Percentiles rank a stretch among this genome's conserved stretches.
These are phyloP conservation scores for Trichogramma pretiosum DNA, from an alignment of 1,140 invertebrate genomes.

Conservation along the genomic window DNA sequence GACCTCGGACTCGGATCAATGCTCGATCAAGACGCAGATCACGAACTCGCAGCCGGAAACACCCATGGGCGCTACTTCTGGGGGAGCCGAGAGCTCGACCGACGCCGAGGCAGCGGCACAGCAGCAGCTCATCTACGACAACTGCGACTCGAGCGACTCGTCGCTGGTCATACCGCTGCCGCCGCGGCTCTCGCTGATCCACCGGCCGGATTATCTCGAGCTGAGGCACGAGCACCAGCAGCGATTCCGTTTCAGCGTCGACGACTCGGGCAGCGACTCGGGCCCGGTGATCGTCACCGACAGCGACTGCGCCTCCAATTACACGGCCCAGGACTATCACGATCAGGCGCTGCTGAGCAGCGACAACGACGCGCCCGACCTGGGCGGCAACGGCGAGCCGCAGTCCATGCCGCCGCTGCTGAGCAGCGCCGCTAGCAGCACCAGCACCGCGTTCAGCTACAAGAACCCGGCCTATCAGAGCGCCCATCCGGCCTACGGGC, in stretches of 20 bases:
- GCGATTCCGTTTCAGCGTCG: conserved; percentile 44
- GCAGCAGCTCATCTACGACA: conserved; percentile 33
- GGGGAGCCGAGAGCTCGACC: background rate
- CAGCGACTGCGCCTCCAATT: conserved; percentile 9
- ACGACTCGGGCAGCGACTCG: conserved; percentile 25
- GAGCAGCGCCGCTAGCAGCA: conserved; percentile 30
- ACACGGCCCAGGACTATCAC: background rate
- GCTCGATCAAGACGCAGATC: conserved; percentile 38
- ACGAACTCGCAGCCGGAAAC: conserved; percentile 33
- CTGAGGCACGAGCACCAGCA: conserved; percentile 19
- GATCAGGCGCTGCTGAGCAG: conserved; percentile 10
- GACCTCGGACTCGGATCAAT: conserved; percentile 39
- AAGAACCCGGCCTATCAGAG: conserved; percentile 66
- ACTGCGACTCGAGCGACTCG: conserved; percentile 29
- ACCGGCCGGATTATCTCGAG: conserved; percentile 47
- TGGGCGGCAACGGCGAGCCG: conserved; percentile 44
- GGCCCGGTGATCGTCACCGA: conserved; percentile 20
- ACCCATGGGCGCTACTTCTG: conserved; percentile 29
- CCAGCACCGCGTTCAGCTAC: conserved; percentile 52
- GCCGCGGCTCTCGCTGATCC: conserved; percentile 25
- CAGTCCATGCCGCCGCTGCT: conserved; percentile 50
- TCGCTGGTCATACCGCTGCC: conserved; percentile 10
- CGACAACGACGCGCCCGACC: conserved; percentile 35
- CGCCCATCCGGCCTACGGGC: conserved; percentile 52
- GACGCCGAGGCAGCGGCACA: conserved; percentile 24